Base-by-base conservation (phyloP, 2,888 invertebrate genomes). In the Pristionchus mayeri region DNA sequence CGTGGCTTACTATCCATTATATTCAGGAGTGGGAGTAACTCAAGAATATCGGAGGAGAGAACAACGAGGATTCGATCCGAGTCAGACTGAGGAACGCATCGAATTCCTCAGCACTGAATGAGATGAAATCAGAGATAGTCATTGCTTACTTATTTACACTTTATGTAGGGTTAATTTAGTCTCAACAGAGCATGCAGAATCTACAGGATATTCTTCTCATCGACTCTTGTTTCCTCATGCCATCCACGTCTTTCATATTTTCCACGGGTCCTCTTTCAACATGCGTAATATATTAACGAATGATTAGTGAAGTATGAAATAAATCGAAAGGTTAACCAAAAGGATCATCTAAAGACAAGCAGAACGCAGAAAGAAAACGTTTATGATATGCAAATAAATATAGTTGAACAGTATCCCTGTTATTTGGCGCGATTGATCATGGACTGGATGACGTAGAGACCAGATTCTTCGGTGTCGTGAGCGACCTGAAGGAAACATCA, bases 11-110 rank as follows among this genome's bases (percentile, higher is more conserved):
- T n/a, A n/a, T n/a, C n/a, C n/a, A n/a, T n/a, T n/a, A n/a, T n/a
- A n/a, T n/a, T n/a, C 44, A 40, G 71, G 37, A 34, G 40, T 37
- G 4, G 81, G 63, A 18, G 81, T 82, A 1, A 82, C 81, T 9
- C 81, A 82, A 13, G 81, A 82, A 30, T 82, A 82, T 21, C 81
- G 81, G 4, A 30, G 81, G 54, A 37, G 63, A 16, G 89, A 89
- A 37, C 63, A 86, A n/a, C 52, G 89, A 50, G 88, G 87, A 44
- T 89, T 88, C 84, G 86, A 86, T 21, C 87, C 89, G 3, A 52
- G 85, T 2, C 87, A 89, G 71, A 86, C 88, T 78, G 89, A 89
- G 54, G 89, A 89, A 50, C 48, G 89, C n/a, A 87, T 88, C 83
- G 80, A 87, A 67, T 89, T 89, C 85, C 71, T 87, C 67, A 85